phyloP scores from a whole-genome alignment of 2,797 vertebrate genomes.

The Rousettus madagascariensis region DNA sequence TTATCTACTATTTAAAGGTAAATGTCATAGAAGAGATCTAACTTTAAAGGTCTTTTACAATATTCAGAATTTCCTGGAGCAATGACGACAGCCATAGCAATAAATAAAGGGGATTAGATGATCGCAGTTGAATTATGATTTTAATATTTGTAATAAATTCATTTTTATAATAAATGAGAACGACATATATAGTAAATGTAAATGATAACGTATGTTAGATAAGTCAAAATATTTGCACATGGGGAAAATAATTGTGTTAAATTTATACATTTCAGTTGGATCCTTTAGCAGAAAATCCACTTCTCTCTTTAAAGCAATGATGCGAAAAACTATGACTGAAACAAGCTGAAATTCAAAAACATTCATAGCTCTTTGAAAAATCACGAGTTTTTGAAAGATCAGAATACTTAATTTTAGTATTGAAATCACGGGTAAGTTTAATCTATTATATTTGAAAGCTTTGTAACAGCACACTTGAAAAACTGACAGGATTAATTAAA shows the following conservation, averaged over 20 bases:
- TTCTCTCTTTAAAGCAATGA: conserved; percentile 11
- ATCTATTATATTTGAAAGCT: neutral
- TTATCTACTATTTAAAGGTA: neutral
- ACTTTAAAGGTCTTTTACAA: neutral
- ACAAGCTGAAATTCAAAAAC: conserved; percentile 25
- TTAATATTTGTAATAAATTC: neutral
- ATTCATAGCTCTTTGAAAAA: conserved; percentile 8
- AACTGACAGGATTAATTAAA: neutral
- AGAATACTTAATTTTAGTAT: neutral
- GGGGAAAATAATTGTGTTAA: neutral
- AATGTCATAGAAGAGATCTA: neutral
- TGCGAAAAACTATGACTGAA: neutral
- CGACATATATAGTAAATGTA: neutral
- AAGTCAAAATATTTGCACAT: neutral
- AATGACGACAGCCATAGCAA: neutral
- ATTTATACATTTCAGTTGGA: conserved; percentile 26
- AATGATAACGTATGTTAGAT: neutral
- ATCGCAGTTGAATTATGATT: neutral
- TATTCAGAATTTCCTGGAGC: neutral
- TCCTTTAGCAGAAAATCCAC: neutral
- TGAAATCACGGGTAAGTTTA: conserved; percentile 16
- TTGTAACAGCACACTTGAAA: neutral
- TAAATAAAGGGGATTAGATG: neutral
- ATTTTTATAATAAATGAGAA: neutral
- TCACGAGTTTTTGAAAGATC: neutral